A percentile compares a stretch with the other conserved stretches of the same genome.
Conservation (phyloP, 2,113 vertebrate species). For the Oryzias woworae region DNA sequence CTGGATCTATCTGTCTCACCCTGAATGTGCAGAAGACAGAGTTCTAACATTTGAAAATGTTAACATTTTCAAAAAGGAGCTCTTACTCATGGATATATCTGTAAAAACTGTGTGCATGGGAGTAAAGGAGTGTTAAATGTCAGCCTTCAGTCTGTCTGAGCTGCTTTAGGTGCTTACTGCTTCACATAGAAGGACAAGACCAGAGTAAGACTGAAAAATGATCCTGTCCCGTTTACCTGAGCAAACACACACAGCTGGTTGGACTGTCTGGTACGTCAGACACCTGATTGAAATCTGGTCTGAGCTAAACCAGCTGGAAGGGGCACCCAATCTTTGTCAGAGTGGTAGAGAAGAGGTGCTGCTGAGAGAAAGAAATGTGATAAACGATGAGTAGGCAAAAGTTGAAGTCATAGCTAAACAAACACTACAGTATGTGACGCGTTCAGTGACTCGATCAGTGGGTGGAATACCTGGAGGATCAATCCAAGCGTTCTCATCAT, state of each 20-base stretch:
- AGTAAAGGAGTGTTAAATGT: slow-evolving; percentile 25
- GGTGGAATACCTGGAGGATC: too few species aligned
- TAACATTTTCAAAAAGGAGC: too few species aligned
- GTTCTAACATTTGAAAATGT: too few species aligned
- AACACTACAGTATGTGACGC: too few species aligned
- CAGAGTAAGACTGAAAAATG: slow-evolving; percentile 61
- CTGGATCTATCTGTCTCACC: too few species aligned
- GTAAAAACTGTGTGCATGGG: slow-evolving; percentile 4
- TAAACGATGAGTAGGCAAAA: neutral
- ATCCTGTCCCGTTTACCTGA: slow-evolving; percentile 33
- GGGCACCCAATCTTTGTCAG: slow-evolving; percentile 89
- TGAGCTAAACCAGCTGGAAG: slow-evolving; percentile 69
- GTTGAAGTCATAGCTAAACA: too few species aligned
- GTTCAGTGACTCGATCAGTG: too few species aligned
- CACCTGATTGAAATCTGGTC: slow-evolving; percentile 58
- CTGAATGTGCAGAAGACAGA: too few species aligned
- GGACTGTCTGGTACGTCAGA: slow-evolving; percentile 48
- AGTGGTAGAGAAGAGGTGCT: slow-evolving; percentile 78
- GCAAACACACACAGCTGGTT: slow-evolving; percentile 19
- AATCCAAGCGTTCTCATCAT: too few species aligned
- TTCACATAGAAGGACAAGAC: slow-evolving; percentile 49
- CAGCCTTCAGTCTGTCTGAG: slow-evolving; percentile 43
- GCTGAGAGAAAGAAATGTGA: slow-evolving; percentile 36
- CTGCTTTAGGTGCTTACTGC: slow-evolving; percentile 40
- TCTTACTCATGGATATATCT: neutral